Base-by-base conservation (phyloP, 2,888 invertebrate species). In the Geotrupes spiniger region DNA sequence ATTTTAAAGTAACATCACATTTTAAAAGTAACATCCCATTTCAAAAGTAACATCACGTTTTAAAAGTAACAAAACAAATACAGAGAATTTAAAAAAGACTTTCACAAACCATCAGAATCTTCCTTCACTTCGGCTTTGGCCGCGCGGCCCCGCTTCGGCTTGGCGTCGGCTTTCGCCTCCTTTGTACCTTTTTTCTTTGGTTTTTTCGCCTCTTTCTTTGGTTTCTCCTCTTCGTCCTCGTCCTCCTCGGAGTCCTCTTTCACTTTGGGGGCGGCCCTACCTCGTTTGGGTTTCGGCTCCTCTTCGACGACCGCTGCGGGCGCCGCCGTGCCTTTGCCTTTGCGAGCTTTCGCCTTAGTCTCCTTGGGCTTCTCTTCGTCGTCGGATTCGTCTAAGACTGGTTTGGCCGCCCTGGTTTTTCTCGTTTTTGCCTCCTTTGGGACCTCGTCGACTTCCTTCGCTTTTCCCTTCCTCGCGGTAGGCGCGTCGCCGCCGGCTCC, bases 361-460 rank as follows among this genome's bases (percentile, higher is more conserved):
- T 46, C 40, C 36, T 58, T 57, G 62, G 72, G 71, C 14, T 66
- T 57, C 52, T 68, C 62, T 36, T 66, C 61, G 52, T 74, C 71
- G 45, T 38, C 72, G 66, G n/a, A 71, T 72, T 55, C 71, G 39
- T 41, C 50, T 38, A 29, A 51, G 38, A 25, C 26, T 10, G 10
- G n/a, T 36, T 40, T 47, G 16, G 36, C n/a, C 11, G 28, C 29
- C 37, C 26, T 38, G n/a, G 42, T 49, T 8, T 42, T 36, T 10
- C 41, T 43, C 1, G 51, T 9, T 26, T 42, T 51, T 38, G 6
- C 6, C 6, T 21, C 21, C 6, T 21, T 21, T 4, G 21, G 21
- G 6, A 21, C 4, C 6, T 21, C 21, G 15, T 36, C 5, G 8
- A 14, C 28, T 1, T 36, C 21, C 5, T 9, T 16, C 2, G 11